Conservation (phyloP, 2,113 vertebrate species). For the Heloderma charlesbogerti region DNA sequence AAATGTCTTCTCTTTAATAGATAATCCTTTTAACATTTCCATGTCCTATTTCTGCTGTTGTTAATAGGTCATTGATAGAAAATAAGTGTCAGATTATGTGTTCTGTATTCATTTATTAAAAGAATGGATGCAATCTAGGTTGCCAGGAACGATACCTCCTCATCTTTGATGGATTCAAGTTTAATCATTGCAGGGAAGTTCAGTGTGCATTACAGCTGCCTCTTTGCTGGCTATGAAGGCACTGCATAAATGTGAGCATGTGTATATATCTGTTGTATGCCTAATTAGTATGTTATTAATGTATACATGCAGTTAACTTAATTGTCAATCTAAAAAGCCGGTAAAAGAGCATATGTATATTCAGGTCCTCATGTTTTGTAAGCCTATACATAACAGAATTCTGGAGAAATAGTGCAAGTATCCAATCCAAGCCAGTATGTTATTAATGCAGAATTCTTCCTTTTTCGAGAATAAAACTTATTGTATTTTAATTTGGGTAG, state of each 20-base stretch:
- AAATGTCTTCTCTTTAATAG: neutral
- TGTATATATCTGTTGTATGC: neutral
- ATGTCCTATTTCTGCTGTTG: neutral
- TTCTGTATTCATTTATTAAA: neutral
- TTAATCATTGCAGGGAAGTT: neutral
- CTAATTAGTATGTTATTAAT: neutral
- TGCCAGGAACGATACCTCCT: neutral
- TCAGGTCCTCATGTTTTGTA: neutral
- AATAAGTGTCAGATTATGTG: neutral
- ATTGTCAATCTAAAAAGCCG: neutral
- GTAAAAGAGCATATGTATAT: neutral
- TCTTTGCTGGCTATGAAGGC: neutral
- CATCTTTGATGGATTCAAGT: neutral
- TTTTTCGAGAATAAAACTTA: neutral
- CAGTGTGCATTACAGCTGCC: neutral
- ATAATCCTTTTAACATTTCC: conserved; percentile 25
- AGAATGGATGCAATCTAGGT: neutral
- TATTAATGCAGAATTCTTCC: neutral
- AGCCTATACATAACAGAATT: neutral
- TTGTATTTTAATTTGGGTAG: neutral
- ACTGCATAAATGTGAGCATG: neutral
- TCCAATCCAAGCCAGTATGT: neutral
- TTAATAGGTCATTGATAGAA: neutral
- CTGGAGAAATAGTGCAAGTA: neutral
- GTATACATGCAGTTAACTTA: neutral